Percentiles rank a stretch among this genome's conserved stretches.
Evolutionary conservation across 2,797 vertebrate genomes (phyloP).

Genomic region (Pipistrellus kuhlii): DNA sequence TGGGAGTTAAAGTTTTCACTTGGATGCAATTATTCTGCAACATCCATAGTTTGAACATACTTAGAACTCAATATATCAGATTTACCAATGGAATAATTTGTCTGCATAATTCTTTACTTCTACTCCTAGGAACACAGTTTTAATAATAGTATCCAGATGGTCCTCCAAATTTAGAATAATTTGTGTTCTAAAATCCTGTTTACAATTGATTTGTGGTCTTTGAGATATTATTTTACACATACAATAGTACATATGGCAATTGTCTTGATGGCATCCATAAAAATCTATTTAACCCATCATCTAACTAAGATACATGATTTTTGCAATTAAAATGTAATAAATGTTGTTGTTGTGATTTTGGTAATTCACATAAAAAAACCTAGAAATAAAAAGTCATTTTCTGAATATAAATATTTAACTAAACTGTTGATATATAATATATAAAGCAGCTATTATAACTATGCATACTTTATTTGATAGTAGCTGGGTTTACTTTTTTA

Average conservation of each 20-base stretch:
- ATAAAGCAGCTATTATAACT: conserved; percentile 85
- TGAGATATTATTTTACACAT: conserved; percentile 18
- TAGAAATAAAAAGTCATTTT: conserved; percentile 16
- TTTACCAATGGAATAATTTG: conserved; percentile 49
- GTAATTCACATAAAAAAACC: conserved; percentile 19
- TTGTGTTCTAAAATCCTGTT: conserved; percentile 41
- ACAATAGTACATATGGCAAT: neutral
- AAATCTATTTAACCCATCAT: neutral
- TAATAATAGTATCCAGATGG: conserved; percentile 43
- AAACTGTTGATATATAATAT: conserved; percentile 91
- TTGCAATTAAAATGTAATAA: conserved; percentile 12
- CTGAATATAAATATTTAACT: conserved; percentile 95
- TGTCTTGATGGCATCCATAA: conserved; percentile 30
- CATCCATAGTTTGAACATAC: neutral
- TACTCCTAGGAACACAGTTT: conserved; percentile 39
- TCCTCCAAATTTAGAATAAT: neutral
- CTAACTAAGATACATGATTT: neutral
- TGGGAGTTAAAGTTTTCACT: conserved; percentile 9
- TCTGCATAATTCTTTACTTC: neutral
- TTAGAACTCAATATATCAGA: neutral
- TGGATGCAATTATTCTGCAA: neutral
- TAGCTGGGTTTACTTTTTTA: conserved; percentile 89
- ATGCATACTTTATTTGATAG: conserved; percentile 93
- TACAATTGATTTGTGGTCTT: conserved; percentile 28
- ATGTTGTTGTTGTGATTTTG: neutral